Base-by-base conservation (phyloP, 64 coral and sea anemone species). In the Hydrozoanthus tunicans region DNA sequence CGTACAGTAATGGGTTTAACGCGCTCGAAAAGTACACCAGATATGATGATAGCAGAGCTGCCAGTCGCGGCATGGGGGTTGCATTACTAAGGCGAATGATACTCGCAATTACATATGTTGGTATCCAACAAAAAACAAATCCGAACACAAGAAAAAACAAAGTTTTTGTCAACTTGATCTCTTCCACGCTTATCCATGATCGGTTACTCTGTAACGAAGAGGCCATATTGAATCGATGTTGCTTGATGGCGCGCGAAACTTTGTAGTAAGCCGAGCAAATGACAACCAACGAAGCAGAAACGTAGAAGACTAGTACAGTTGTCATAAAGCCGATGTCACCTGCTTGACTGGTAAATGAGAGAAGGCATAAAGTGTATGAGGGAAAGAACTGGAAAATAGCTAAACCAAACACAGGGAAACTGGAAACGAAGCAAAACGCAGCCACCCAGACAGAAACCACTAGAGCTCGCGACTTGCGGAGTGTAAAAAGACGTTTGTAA, bases 91-190 rank as follows among this genome's bases (percentile, higher is more conserved):
- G 77, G 8, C 77, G 53, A 51, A 79, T 79, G 15, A 79, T 79
- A 17, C 51, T 58, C 5, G 53, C 53, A 14, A 79, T 57, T 17
- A 79, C 77, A 79, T 79, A 79, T 51, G 53, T 58, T 7, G 53
- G 77, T n/a, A 79, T 55, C 77, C 77, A 79, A 58, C 77, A 79
- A 15, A 58, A 79, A 79, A 79, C 57, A 55, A 79, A 79, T 54
- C 77, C 77, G 20, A 79, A 79, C 77, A 79, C 77, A 53, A 79
- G 77, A 4, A 79, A 56, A 79, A 79, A 79, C 77, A 79, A 15
- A 56, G 77, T 57, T 51, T 79, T 79, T 17, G 77, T 79, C 57
- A 79, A 56, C 77, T 79, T 79, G 14, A 79, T 79, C 77, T 79
- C 77, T 79, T 79, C 77, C 15, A 79, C 53, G 51, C 77, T 79